Evolutionary conservation across 2,797 vertebrate species (phyloP).

Genomic region (Etheostoma nigrum): DNA sequence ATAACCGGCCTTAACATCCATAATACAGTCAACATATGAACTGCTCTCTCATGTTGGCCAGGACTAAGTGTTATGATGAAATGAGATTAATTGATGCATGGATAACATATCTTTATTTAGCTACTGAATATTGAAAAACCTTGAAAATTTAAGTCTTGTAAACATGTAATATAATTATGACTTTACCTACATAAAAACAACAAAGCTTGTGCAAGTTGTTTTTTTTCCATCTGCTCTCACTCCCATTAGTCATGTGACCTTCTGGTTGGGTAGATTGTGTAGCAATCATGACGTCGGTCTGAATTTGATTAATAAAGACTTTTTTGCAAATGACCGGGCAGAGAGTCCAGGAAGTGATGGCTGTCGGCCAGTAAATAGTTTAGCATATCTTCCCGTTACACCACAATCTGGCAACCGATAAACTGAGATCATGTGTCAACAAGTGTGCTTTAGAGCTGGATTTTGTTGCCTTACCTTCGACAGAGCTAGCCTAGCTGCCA

Average conservation of each 20-base stretch:
- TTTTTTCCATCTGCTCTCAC: too few relatives aligned
- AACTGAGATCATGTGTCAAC: neutral
- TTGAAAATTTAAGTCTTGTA: too few relatives aligned
- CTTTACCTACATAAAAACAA: too few relatives aligned
- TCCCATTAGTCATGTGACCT: too few relatives aligned
- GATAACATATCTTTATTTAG: too few relatives aligned
- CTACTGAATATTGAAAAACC: too few relatives aligned
- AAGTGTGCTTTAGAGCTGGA: neutral
- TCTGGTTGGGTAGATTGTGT: too few relatives aligned
- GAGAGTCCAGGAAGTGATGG: neutral
- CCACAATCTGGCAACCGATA: neutral
- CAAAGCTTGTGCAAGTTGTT: too few relatives aligned
- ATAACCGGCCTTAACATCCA: too few relatives aligned
- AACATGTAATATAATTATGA: too few relatives aligned
- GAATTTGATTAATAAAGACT: too few relatives aligned
- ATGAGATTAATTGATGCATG: neutral
- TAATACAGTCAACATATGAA: neutral
- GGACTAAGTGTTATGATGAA: neutral
- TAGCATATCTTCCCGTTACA: neutral
- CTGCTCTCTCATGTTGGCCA: neutral
- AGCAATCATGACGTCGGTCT: too few relatives aligned
- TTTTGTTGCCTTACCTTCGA: neutral
- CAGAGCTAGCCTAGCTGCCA: neutral
- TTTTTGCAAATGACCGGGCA: neutral
- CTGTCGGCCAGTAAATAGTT: neutral